These are phyloP conservation scores for Drosophila parvula DNA, from an alignment of 1,140 invertebrate genomes.

Conservation along the genomic window DNA sequence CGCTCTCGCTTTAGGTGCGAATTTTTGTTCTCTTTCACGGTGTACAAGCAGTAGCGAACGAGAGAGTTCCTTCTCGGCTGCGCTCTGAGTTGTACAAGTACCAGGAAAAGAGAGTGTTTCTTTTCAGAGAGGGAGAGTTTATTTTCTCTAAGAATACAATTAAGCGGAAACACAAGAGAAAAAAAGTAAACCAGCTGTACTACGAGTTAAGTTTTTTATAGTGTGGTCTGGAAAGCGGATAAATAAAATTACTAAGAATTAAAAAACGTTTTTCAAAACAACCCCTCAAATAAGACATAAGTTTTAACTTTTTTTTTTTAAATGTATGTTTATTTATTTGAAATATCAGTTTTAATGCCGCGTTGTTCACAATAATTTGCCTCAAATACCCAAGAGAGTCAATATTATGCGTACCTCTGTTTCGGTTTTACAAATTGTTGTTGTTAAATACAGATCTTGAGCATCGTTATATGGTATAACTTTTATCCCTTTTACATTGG, in stretches of 20 bases:
- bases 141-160: too few relatives aligned
- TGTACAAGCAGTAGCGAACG: too few relatives aligned
- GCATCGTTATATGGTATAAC: constrained; percentile 52
- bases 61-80: too few relatives aligned
- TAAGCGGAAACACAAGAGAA: too few relatives aligned
- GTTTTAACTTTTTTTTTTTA: constrained; percentile 18
- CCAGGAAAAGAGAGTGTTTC: too few relatives aligned
- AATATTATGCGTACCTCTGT: constrained; percentile 27
- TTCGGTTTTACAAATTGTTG: constrained; percentile 25
- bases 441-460: constrained; percentile 58
- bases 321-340: constrained; percentile 65
- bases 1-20: too few relatives aligned
- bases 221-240: too few relatives aligned
- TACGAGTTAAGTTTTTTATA: too few relatives aligned
- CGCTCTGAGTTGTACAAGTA: too few relatives aligned
- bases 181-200: too few relatives aligned
- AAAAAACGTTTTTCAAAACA: neutral
- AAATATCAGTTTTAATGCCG: constrained; percentile 56
- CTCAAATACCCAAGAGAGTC: constrained; percentile 41
- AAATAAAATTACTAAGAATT: neutral
- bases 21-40: too few relatives aligned
- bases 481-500: constrained; percentile 8
- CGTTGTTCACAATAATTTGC: constrained; percentile 27
- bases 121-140: too few relatives aligned
- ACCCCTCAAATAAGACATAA: neutral